Conservation (phyloP, 2,888 invertebrate genomes). For the Theretra japonica region DNA sequence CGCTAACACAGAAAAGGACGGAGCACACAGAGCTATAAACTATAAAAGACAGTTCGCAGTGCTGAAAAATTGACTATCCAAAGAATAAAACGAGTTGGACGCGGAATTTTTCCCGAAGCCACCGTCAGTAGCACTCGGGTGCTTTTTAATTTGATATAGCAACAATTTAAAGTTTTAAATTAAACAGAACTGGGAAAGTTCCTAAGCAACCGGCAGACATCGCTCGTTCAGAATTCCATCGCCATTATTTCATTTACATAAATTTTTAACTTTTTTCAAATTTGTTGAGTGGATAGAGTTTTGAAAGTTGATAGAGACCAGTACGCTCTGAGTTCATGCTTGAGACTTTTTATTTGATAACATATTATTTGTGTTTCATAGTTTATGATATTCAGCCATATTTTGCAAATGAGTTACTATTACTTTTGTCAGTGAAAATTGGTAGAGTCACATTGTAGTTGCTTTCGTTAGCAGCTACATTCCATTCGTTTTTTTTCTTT, state of each 20-base stretch:
- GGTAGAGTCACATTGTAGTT: too few relatives aligned
- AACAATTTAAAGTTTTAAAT: slow-evolving; percentile 17
- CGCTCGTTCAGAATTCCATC: neutral
- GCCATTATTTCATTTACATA: slow-evolving; percentile 13
- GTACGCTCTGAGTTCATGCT: too few relatives aligned
- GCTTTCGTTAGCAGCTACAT: too few relatives aligned
- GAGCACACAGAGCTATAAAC: neutral
- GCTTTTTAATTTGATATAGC: slow-evolving; percentile 14
- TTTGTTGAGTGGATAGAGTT: slow-evolving; percentile 1
- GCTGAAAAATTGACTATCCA: neutral
- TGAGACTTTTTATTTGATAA: too few relatives aligned
- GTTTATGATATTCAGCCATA: too few relatives aligned
- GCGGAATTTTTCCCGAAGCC: slow-evolving; percentile 8
- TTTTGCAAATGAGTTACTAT: too few relatives aligned
- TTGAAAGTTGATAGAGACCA: neutral
- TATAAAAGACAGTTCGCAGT: neutral
- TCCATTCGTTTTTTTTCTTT: too few relatives aligned
- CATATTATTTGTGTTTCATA: too few relatives aligned
- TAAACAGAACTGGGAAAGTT: slow-evolving; percentile 8
- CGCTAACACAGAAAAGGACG: neutral
- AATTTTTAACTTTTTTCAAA: neutral
- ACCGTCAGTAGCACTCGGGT: slow-evolving; percentile 1
- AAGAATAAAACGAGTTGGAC: neutral
- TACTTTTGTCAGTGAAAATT: too few relatives aligned
- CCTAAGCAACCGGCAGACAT: neutral